These are phyloP conservation scores for Noctuana brunneofusca DNA, from an alignment of 2,888 invertebrate genomes.

Conservation along the genomic window DNA sequence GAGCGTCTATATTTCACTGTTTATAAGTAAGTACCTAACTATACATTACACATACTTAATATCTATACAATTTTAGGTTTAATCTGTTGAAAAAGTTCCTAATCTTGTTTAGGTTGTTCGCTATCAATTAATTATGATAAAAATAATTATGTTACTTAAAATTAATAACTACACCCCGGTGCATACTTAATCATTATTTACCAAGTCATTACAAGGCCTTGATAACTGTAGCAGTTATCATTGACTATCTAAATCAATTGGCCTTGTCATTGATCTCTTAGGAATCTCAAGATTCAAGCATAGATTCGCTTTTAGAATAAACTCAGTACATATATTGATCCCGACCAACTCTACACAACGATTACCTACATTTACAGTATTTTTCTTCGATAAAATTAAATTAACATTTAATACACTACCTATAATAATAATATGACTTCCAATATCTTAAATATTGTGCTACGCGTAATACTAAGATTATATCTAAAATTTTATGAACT, in stretches of 20 bases:
- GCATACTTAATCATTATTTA: neutral
- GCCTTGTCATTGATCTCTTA: conserved; percentile 14
- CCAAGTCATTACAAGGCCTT: too few relatives aligned
- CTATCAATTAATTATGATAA: neutral
- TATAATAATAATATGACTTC: too few relatives aligned
- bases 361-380: conserved; percentile 36
- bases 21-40: neutral
- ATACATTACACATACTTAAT: neutral
- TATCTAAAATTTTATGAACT: neutral
- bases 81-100: conserved; percentile 6
- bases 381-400: too few relatives aligned
- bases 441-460: neutral
- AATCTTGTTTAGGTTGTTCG: neutral
- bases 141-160: neutral
- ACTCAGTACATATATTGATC: conserved; percentile 19
- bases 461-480: neutral
- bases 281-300: conserved; percentile 13
- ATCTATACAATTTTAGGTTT: neutral
- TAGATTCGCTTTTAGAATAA: neutral
- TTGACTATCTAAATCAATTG: neutral
- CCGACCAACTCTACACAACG: conserved; percentile 49
- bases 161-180: neutral
- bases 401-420: too few relatives aligned
- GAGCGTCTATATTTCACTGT: neutral
- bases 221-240: neutral